phyloP scores from a whole-genome alignment of 2,888 invertebrate genomes.

The Apoderus coryli region DNA sequence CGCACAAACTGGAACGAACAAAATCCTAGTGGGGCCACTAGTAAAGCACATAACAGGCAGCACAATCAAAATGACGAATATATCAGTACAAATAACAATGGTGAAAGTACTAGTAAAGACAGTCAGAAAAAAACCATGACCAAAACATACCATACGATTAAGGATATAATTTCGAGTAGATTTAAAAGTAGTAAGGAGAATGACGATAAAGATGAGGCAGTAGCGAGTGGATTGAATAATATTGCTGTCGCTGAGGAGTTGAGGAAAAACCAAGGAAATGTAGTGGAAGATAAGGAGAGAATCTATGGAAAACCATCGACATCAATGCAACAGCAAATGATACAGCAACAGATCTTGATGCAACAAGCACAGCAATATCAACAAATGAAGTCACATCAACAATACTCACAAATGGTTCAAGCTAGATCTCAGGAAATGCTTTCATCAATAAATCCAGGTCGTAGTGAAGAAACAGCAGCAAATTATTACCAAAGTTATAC shows the following conservation, averaged over 20 bases:
- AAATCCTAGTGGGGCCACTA: too few relatives aligned
- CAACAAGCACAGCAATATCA: conserved; percentile 26
- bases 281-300: conserved; percentile 19
- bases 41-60: neutral
- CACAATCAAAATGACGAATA: conserved; percentile 20
- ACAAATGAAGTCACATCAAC: conserved; percentile 28
- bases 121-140: conserved; percentile 45
- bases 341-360: conserved; percentile 36
- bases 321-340: conserved; percentile 27
- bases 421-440: conserved; percentile 43
- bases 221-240: conserved; percentile 41
- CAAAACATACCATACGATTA: conserved; percentile 68
- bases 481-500: conserved; percentile 28
- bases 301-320: conserved; percentile 23
- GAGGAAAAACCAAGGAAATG: conserved; percentile 33
- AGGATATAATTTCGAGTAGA: conserved; percentile 69
- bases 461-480: too few relatives aligned
- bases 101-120: conserved; percentile 21
- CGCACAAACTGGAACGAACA: conserved; percentile 30
- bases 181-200: conserved; percentile 50
- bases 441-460: conserved; percentile 31
- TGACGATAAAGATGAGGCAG: conserved; percentile 40
- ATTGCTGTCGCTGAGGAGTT: conserved; percentile 43
- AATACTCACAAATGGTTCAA: conserved; percentile 26
- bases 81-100: conserved; percentile 30